Conservation (phyloP, 1,140 invertebrate genomes). For the Chironomus tepperi region DNA sequence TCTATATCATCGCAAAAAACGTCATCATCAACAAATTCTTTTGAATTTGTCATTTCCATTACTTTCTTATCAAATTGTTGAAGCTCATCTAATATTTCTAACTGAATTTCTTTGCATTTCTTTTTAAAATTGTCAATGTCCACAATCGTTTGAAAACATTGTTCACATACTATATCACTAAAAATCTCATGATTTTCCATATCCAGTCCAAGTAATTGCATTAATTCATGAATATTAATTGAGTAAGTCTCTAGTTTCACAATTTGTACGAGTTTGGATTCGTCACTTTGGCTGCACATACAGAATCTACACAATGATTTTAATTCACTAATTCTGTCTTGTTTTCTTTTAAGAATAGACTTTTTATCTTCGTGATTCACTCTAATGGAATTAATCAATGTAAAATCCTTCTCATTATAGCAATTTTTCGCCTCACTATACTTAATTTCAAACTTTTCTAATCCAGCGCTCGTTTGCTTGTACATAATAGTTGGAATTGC, state of each 20-base stretch:
- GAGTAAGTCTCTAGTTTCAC: neutral
- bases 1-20: neutral
- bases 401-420: neutral
- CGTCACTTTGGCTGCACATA: neutral
- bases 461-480: neutral
- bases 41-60: neutral
- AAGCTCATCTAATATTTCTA: neutral
- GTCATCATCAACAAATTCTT: neutral
- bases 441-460: neutral
- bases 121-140: neutral
- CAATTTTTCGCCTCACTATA: neutral
- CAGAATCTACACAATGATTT: neutral
- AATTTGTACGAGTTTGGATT: neutral
- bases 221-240: neutral
- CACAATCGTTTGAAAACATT: neutral
- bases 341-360: neutral
- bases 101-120: neutral
- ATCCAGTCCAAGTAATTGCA: neutral
- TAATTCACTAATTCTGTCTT: neutral
- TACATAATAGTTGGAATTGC: neutral
- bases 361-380: neutral
- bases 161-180: constrained; percentile 5
- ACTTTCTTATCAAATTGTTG: neutral
- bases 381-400: neutral
- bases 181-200: neutral